phyloP scores from a whole-genome alignment of 2,888 invertebrate species.

The Oasisia sp. region DNA sequence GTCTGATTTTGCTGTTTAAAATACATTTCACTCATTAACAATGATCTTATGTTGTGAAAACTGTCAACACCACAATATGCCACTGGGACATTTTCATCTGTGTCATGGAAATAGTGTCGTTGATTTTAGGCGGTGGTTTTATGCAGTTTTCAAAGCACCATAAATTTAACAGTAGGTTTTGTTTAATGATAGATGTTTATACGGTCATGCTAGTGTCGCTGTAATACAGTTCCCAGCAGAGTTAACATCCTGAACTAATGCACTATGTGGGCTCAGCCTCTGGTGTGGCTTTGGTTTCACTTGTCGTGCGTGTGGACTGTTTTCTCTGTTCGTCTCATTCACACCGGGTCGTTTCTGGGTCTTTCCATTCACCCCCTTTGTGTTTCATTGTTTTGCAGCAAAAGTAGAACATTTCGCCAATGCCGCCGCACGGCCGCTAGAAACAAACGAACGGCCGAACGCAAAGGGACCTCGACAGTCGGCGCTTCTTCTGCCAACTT shows the following conservation, averaged over 20 bases:
- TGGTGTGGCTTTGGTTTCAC: neutral
- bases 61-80: too few species aligned
- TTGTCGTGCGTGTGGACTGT: neutral
- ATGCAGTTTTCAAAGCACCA: too few species aligned
- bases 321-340: neutral
- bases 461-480: slow-evolving; percentile 3
- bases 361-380: neutral
- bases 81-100: too few species aligned
- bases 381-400: slow-evolving; percentile 13
- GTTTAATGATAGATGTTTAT: too few species aligned
- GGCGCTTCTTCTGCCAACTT: neutral
- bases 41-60: too few species aligned
- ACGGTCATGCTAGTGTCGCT: too few species aligned
- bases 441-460: neutral
- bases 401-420: neutral
- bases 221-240: neutral
- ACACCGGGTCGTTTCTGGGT: slow-evolving; percentile 10
- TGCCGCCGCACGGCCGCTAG: neutral
- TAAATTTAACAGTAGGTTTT: too few species aligned
- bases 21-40: too few species aligned
- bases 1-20: too few species aligned
- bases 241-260: neutral
- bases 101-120: too few species aligned
- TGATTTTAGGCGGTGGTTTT: too few species aligned
- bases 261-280: neutral